phyloP scores from a whole-genome alignment of 2,888 invertebrate species.

The Tupiocoris notatus region DNA sequence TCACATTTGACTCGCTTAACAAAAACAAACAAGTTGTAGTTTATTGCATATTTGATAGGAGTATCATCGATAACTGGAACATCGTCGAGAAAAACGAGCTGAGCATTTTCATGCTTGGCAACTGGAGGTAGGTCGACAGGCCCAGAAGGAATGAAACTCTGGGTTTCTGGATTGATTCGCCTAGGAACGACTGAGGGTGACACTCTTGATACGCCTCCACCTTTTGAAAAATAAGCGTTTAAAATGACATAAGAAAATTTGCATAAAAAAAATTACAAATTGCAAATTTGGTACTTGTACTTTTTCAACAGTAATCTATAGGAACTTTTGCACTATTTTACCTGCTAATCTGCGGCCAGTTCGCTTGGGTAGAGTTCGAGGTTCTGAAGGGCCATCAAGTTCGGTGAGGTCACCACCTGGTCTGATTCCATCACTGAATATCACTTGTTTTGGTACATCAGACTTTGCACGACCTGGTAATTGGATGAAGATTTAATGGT shows the following conservation, averaged over 20 bases:
- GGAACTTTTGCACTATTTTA: too few relatives aligned
- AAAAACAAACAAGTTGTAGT: conserved; percentile 70
- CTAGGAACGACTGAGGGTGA: conserved; percentile 52
- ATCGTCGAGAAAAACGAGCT: conserved; percentile 60
- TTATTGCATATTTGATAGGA: conserved; percentile 68
- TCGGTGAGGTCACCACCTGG: conserved; percentile 84
- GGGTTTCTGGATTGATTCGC: conserved; percentile 67
- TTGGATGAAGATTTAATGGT: not conserved
- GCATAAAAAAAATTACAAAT: too few relatives aligned
- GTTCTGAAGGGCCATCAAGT: conserved; percentile 67
- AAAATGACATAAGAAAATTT: too few relatives aligned
- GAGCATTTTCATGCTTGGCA: conserved; percentile 52
- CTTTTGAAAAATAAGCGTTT: conserved; percentile 50
- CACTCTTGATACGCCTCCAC: not conserved
- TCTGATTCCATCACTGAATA: conserved; percentile 85
- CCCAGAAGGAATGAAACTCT: conserved; percentile 60
- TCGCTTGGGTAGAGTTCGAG: conserved; percentile 44
- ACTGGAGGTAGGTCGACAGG: conserved; percentile 54
- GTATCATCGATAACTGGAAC: conserved; percentile 60
- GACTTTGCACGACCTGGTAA: conserved; percentile 49
- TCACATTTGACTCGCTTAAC: conserved; percentile 73
- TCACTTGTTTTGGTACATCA: conserved; percentile 59
- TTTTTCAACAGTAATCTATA: too few relatives aligned
- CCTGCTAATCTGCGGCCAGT: conserved; percentile 37
- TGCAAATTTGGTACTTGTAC: too few relatives aligned